Conservation (phyloP, 1,140 invertebrate species). For the Aphelinus certus region DNA sequence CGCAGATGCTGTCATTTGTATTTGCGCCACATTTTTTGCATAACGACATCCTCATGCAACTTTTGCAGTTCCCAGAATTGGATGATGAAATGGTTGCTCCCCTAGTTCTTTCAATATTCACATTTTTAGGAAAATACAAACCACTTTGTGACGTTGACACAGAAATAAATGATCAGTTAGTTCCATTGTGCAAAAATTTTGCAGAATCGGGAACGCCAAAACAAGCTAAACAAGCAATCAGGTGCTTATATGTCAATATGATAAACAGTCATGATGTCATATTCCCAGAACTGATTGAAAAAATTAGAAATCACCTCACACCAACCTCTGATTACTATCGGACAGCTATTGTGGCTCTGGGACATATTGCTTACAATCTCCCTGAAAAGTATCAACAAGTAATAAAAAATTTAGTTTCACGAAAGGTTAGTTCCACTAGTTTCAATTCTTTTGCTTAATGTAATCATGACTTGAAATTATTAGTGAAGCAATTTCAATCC, state of each 20-base stretch:
- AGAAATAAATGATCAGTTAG: constrained; percentile 76
- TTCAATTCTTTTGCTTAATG: not conserved
- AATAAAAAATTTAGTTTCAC: constrained; percentile 94
- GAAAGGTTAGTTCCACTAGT: constrained; percentile 72
- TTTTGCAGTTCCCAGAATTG: constrained; percentile 80
- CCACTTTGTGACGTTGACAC: constrained; percentile 80
- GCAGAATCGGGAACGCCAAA: constrained; percentile 89
- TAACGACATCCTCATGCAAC: constrained; percentile 81
- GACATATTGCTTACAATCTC: constrained; percentile 92
- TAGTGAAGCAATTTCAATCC: not conserved
- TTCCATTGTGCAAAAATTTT: constrained; percentile 87
- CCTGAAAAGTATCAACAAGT: constrained; percentile 88
- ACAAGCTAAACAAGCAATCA: constrained; percentile 95
- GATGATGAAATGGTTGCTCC: constrained; percentile 87
- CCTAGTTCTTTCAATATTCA: constrained; percentile 82
- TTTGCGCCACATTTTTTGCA: constrained; percentile 93
- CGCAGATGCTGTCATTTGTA: constrained; percentile 83
- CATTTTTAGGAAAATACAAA: constrained; percentile 88
- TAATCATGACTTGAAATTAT: constrained; percentile 21
- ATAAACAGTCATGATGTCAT: constrained; percentile 81
- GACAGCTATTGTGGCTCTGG: constrained; percentile 91
- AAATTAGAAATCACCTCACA: constrained; percentile 78
- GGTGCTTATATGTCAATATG: constrained; percentile 90
- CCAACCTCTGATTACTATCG: constrained; percentile 87
- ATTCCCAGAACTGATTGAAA: constrained; percentile 88